phyloP scores from a whole-genome alignment of 2,888 invertebrate species.

The Apantesis nais region DNA sequence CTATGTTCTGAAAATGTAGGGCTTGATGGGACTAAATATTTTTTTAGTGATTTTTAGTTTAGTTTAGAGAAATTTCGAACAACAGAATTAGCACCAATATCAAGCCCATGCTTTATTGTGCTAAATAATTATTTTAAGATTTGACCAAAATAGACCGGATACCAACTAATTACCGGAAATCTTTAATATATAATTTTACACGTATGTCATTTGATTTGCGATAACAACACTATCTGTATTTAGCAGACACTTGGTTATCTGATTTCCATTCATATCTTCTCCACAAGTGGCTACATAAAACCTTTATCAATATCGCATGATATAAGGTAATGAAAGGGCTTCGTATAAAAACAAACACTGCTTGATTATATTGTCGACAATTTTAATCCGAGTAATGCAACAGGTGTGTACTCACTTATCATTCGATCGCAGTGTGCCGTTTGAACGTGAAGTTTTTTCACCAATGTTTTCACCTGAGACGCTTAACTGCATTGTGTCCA shows the following conservation, averaged over 20 bases:
- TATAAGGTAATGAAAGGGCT: neutral
- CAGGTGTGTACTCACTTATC: slow-evolving; percentile 68
- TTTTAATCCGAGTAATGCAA: neutral
- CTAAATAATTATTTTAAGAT: too few relatives aligned
- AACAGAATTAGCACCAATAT: too few relatives aligned
- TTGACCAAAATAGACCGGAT: too few relatives aligned
- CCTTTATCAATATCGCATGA: slow-evolving; percentile 12
- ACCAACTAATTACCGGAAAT: too few relatives aligned
- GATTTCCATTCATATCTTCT: slow-evolving; percentile 5
- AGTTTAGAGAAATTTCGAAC: too few relatives aligned
- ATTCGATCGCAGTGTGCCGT: slow-evolving; percentile 72
- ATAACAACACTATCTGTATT: neutral
- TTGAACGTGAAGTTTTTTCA: slow-evolving; percentile 64
- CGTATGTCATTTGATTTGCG: neutral
- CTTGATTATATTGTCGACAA: slow-evolving; percentile 2
- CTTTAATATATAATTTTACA: neutral
- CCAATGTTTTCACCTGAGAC: slow-evolving; percentile 78
- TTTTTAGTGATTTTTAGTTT: too few relatives aligned
- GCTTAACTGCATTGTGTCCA: slow-evolving; percentile 89
- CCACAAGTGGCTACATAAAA: slow-evolving; percentile 11
- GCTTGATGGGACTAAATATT: too few relatives aligned
- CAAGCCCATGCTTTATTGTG: too few relatives aligned
- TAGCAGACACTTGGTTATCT: neutral
- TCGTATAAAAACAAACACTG: neutral
- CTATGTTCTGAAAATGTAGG: too few relatives aligned